Evolutionary conservation across 2,113 vertebrate genomes (phyloP).

Genomic region (human (Homo sapiens)): DNA sequence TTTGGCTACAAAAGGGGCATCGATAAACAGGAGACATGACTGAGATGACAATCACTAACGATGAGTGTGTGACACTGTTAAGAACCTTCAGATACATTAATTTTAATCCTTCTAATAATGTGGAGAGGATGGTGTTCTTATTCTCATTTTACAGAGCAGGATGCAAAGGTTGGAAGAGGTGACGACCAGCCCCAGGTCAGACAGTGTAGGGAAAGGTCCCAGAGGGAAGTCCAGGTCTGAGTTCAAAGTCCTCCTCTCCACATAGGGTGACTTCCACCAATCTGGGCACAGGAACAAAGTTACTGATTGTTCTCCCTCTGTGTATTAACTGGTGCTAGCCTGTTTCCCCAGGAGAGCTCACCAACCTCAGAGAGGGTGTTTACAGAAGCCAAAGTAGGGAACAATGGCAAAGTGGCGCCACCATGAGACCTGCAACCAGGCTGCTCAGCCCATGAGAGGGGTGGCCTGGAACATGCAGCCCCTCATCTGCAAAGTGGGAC

Average conservation of each 20-base stretch:
- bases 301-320: neutral
- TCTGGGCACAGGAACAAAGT: neutral
- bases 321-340: neutral
- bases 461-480: neutral
- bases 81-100: too few species aligned
- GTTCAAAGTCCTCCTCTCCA: neutral
- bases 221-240: neutral
- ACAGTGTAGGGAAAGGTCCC: neutral
- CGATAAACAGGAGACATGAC: neutral
- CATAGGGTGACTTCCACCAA: neutral
- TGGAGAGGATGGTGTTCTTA: neutral
- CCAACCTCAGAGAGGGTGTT: neutral
- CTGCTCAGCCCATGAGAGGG: neutral
- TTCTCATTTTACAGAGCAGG: neutral
- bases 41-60: fast-evolving
- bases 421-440: neutral
- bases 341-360: neutral
- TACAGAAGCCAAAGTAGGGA: neutral
- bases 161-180: neutral
- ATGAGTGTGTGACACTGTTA: too few species aligned
- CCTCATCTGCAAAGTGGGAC: neutral
- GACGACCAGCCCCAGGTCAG: too few species aligned
- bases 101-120: too few species aligned
- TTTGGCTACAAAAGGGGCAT: constrained; percentile 24
- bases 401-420: neutral